Base-by-base conservation (phyloP, 2,888 invertebrate genomes). In the Diploptera punctata region DNA sequence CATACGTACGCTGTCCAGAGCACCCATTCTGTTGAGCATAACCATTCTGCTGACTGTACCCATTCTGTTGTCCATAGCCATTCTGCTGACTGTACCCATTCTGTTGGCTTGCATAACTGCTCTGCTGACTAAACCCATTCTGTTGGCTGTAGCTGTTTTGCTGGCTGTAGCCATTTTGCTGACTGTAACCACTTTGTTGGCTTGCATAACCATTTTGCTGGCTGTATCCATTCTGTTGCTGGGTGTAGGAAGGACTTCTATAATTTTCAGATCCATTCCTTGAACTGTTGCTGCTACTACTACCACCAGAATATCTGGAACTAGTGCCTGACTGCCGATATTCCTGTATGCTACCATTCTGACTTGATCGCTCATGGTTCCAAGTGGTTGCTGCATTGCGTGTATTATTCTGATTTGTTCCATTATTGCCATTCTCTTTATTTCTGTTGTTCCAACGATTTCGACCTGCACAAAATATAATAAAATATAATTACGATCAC, bases 261-360 rank as follows among this genome's bases (percentile, higher is more conserved):
- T 65, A 65, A 21, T 21, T 52, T 10, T 57, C 57, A 29, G 57
- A 57, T 2, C 47, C 65, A 29, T 13, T 18, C 47, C 47, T 29
- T 44, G 44, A 18, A n/a, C 31, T 31, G 18, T n/a, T 31, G 26
- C 47, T 47, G 44, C 26, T 49, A 33, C 24, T 43, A 43, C 18
- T 70, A 13, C 61, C 52, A 26, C 13, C 43, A 29, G 33, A 49
- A 44, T 67, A 71, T 31, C 71, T 33, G 29, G 44, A 26, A 44
- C 49, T 21, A 21, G 67, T 52, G 4, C 80, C 62, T 84, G 86
- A 77, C 81, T 87, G 76, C 80, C 87, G 77, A 83, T 87, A 78
- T 81, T 81, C 80, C 70, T 79, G 49, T 74, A 71, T 52, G 31
- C n/a, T 67, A 38, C 38, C 29, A 47, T 70, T 69, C 65, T 73